Percentiles rank a stretch among this genome's conserved stretches.
Evolutionary conservation across 2,888 invertebrate species (phyloP).

Genomic region (Nesidiocoris tenuis): DNA sequence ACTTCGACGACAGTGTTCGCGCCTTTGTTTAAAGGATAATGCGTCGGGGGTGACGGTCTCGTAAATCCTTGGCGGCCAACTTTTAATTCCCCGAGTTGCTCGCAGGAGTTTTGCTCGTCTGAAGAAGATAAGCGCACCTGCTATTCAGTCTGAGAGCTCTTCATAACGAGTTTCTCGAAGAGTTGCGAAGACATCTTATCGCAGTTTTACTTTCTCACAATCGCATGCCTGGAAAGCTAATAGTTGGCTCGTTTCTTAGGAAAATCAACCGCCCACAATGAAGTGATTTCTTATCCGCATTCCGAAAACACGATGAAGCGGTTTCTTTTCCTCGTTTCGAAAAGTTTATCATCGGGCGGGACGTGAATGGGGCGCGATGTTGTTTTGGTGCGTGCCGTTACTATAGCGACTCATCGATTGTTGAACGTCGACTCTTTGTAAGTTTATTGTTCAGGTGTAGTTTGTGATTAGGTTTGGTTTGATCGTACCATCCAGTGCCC

Average conservation of each 20-base stretch:
- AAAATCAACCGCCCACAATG: not conserved
- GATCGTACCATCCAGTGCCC: conserved; percentile 39
- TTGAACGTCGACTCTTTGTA: conserved; percentile 20
- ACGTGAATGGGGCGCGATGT: not conserved
- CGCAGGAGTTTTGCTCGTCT: not conserved
- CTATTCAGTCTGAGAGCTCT: not conserved
- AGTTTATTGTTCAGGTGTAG: conserved; percentile 28
- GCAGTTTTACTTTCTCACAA: not conserved
- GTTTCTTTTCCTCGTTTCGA: not conserved
- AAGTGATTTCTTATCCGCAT: not conserved
- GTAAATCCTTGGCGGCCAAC: not conserved
- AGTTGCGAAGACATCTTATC: not conserved
- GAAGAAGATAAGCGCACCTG: not conserved
- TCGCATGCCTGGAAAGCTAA: not conserved
- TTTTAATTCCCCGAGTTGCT: not conserved
- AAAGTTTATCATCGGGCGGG: conserved; percentile 25
- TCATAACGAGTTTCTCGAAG: not conserved
- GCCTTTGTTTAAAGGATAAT: no score
- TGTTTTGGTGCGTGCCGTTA: conserved; percentile 37
- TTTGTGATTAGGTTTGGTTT: conserved; percentile 42
- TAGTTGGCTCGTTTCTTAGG: not conserved
- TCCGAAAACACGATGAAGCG: not conserved
- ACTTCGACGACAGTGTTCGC: no score
- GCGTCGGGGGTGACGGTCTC: not conserved
- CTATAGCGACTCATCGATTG: conserved; percentile 38